These are phyloP conservation scores for Hyaena hyaena DNA, from an alignment of 2,113 vertebrate genomes.

Conservation along the genomic window DNA sequence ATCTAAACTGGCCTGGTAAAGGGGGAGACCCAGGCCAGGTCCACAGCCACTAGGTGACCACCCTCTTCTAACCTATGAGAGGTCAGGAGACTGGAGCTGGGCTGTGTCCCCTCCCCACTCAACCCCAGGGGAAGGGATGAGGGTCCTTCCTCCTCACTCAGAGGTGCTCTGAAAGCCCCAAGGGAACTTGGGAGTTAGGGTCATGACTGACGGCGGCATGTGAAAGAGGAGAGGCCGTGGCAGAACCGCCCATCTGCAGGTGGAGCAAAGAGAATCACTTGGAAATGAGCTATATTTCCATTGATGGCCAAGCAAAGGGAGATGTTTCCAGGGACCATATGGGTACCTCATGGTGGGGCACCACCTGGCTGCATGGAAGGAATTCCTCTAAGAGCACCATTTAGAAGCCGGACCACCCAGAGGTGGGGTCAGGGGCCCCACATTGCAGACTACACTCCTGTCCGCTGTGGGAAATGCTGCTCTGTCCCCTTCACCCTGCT, in stretches of 20 bases:
- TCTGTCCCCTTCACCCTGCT: neutral
- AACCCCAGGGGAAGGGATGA: neutral
- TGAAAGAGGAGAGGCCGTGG: neutral
- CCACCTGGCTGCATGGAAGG: neutral
- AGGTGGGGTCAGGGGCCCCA: neutral
- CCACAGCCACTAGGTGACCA: neutral
- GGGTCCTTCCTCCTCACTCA: neutral
- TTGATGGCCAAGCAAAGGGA: neutral
- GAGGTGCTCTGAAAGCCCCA: neutral
- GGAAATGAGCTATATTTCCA: neutral
- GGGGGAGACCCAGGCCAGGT: neutral
- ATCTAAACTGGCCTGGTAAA: neutral
- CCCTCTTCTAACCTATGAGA: neutral
- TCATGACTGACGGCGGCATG: neutral
- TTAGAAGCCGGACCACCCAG: neutral
- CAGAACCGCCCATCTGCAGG: neutral
- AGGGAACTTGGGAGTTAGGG: neutral
- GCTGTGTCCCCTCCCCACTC: neutral
- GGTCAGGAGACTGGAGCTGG: neutral
- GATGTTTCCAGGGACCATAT: neutral
- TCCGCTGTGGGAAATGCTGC: fast-evolving
- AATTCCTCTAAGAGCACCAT: neutral
- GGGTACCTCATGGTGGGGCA: neutral
- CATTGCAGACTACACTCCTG: neutral
- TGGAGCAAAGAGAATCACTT: neutral